A percentile compares a stretch with the other conserved stretches of the same genome.
phyloP scores from a whole-genome alignment of 2,888 invertebrate genomes.

The Pristionchus japonicus region DNA sequence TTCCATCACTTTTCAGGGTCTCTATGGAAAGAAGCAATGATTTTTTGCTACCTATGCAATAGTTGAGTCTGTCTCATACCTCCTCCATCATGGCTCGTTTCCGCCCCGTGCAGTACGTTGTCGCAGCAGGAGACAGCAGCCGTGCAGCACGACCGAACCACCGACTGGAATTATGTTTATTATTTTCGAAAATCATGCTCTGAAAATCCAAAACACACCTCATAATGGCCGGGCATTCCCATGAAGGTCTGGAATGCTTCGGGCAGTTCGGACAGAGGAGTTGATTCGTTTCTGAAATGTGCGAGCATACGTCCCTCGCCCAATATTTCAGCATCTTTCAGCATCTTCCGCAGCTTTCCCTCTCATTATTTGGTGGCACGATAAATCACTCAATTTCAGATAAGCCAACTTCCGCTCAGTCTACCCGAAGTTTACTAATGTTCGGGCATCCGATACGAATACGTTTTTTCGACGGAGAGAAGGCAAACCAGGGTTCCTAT shows the following conservation, averaged over 20 bases:
- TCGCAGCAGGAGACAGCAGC: conserved; percentile 67
- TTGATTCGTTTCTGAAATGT: background rate
- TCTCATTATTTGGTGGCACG: background rate
- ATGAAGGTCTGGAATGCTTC: background rate
- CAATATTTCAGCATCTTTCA: background rate
- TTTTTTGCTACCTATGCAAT: no score
- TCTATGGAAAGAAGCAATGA: background rate
- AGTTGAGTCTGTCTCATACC: background rate
- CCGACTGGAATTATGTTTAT: background rate
- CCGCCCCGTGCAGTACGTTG: conserved; percentile 52
- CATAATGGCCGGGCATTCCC: background rate
- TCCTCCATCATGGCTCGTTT: background rate
- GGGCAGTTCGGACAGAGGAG: background rate
- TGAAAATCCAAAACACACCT: background rate
- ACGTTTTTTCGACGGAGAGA: background rate
- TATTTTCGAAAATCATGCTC: background rate
- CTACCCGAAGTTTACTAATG: no score
- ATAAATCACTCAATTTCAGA: background rate
- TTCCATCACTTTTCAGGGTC: no score
- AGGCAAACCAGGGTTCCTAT: background rate
- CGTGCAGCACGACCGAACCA: conserved; percentile 60
- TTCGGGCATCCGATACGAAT: background rate
- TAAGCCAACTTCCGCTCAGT: background rate
- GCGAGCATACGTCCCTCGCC: background rate
- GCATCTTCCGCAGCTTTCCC: background rate